phyloP scores from a whole-genome alignment of 2,888 invertebrate species.

The Lasius platythorax region DNA sequence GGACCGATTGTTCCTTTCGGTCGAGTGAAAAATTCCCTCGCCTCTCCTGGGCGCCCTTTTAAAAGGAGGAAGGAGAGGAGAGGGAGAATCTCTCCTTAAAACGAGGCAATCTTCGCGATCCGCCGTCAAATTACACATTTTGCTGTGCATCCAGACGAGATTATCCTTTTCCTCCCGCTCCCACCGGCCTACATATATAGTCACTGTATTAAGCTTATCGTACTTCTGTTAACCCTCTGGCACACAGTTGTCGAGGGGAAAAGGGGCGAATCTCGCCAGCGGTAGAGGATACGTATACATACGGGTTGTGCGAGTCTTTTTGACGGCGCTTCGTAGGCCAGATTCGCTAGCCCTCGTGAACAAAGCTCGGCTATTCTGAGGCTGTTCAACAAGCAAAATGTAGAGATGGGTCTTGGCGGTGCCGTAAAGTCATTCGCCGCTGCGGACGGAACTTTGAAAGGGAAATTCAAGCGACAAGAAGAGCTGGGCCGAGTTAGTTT shows the following conservation, averaged over 20 bases:
- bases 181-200: constrained; percentile 49
- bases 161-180: constrained; percentile 33
- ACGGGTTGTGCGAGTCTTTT: not conserved
- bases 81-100: constrained; percentile 48
- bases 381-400: constrained; percentile 61
- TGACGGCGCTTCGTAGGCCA: constrained; percentile 29
- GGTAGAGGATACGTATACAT: not conserved
- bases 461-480: constrained; percentile 47
- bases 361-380: constrained; percentile 40
- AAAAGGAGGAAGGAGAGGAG: not conserved
- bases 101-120: constrained; percentile 62
- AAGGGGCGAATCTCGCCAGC: not conserved
- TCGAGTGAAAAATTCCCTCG: constrained; percentile 66
- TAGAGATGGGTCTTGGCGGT: constrained; percentile 61
- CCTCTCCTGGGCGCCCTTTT: not conserved
- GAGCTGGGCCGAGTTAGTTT: constrained; percentile 42
- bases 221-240: not conserved
- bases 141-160: constrained; percentile 52
- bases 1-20: constrained; percentile 63
- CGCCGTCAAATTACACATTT: constrained; percentile 66
- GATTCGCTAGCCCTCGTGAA: constrained; percentile 42
- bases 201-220: constrained; percentile 64
- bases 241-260: not conserved
- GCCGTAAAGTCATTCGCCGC: constrained; percentile 43
- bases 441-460: constrained; percentile 31